Evolutionary conservation across 2,113 vertebrate genomes (phyloP), one percentile per base, ranked within the genome.

Genomic region (Tichodroma muraria): DNA sequence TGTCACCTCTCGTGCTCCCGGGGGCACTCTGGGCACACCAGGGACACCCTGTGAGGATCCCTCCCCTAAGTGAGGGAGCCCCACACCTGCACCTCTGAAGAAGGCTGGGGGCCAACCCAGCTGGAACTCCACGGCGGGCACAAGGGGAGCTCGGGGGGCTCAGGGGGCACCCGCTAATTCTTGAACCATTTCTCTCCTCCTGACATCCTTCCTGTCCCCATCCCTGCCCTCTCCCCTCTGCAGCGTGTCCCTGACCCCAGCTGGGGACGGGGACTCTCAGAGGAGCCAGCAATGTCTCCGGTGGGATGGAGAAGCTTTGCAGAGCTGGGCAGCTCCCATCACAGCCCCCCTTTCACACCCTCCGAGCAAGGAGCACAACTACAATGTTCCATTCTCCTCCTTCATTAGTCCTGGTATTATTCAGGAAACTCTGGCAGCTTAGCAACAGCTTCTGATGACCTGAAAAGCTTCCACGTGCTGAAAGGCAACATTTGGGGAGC

Each of bases 371-470:
- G 10, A 72, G 42, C 16, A 57, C 63, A 54, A 33, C 63, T 17
- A 89, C 94, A 91, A 91, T 64, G 68, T 33, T 52, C 91, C 65
- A 53, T 97, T 95, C 88, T 97, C 68, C 45, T 52, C 89, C 79
- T 66, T 5, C 17, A 88, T 89, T 49, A 89, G 72, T n/a, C 20
- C 17, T 15, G 75, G 6, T 25, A 3, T 85, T 73, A 66, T 20
- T 78, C 76, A 49, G 91, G 40, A 37, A 89, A 68, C 56, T 54
- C 60, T 66, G 89, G 93, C 91, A 95, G 93, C 95, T 88, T 94
- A 97, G 93, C 91, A 94, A 91, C 89, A 64, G 47, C 37, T 66
- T 75, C 68, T 95, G 68, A 68, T 94, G 94, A 95, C 95, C 95
- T 78, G 86, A 56, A 96, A 96, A 95, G 95, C 68, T 35, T 44